These are phyloP conservation scores for Noctua comes DNA, from an alignment of 2,888 invertebrate genomes.

Conservation along the genomic window DNA sequence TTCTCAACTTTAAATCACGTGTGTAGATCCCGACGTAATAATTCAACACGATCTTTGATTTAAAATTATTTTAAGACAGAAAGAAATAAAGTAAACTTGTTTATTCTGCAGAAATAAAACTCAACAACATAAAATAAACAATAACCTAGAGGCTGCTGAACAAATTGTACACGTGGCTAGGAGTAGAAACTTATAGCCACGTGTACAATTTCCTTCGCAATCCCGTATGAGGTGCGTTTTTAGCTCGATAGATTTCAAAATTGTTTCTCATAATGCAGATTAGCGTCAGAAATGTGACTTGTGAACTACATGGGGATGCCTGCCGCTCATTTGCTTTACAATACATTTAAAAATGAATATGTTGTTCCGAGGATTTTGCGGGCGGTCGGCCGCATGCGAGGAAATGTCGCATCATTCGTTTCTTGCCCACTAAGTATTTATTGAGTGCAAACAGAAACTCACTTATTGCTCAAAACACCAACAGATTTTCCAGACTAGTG, in stretches of 20 bases:
- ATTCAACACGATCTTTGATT: background rate
- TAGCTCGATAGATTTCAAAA: background rate
- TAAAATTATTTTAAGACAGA: background rate
- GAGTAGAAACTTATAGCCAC: background rate
- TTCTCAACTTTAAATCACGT: background rate
- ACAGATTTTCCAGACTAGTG: background rate
- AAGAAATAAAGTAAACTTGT: background rate
- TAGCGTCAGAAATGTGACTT: background rate
- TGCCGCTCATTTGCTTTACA: background rate
- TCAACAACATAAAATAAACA: background rate
- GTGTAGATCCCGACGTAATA: background rate
- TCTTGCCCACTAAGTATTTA: background rate
- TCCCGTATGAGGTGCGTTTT: background rate
- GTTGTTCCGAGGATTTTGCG: too few relatives aligned
- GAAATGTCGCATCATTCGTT: background rate
- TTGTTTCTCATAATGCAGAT: background rate
- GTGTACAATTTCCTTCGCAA: too few relatives aligned
- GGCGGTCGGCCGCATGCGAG: background rate
- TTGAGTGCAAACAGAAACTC: background rate
- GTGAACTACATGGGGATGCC: background rate
- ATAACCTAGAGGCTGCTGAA: background rate
- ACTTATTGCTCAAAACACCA: background rate
- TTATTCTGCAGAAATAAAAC: background rate
- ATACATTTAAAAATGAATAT: background rate
- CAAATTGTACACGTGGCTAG: background rate